Evolutionary conservation across 2,113 vertebrate species (phyloP), one percentile per base, ranked within the genome.

Genomic region (Oriolus oriolus): DNA sequence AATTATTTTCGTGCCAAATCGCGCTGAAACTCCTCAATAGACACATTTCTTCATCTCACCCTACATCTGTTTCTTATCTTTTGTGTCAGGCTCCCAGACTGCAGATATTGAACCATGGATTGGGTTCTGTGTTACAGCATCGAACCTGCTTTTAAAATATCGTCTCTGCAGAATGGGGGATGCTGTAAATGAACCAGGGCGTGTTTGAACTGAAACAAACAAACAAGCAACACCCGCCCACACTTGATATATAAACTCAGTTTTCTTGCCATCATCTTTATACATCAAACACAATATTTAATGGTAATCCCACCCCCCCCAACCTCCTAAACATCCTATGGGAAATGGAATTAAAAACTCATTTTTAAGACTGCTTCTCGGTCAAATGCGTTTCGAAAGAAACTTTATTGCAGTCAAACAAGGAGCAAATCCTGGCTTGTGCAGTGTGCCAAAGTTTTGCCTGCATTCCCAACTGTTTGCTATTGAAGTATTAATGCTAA

Each of bases 1-100:
- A 83, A 73, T 94, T 91, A 79, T 90, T 93, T 87, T 57, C 7
- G 49, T 96, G 92, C 71, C 87, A 94, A 96, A 73, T 75, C 2
- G 3, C 37, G 39, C 59, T 83, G 91, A 75, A 94, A 79, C 73
- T 64, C 95, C 89, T 76, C 78, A 54, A 71, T 33, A 77, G 95
- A 61, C 35, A 78, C 78, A 64, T 61, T 91, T 80, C 74, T 93
- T 93, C 86, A 89, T 95, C 92, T 94, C 79, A 63, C n/a, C 84
- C 56, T 92, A 42, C 74, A 69, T 74, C 87, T 93, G 81, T 49
- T 87, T 61, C 52, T 79, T 76, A 60, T 69, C 87, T 84, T 79
- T 86, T 85, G 23, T 85, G 84, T 89, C 89, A 71, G 64, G 49
- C 61, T 87, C 45, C 16, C 65, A 91, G 87, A 12, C 65, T 81